phyloP scores from a whole-genome alignment of 2,113 vertebrate genomes.

The Cheirogaleus medius region DNA sequence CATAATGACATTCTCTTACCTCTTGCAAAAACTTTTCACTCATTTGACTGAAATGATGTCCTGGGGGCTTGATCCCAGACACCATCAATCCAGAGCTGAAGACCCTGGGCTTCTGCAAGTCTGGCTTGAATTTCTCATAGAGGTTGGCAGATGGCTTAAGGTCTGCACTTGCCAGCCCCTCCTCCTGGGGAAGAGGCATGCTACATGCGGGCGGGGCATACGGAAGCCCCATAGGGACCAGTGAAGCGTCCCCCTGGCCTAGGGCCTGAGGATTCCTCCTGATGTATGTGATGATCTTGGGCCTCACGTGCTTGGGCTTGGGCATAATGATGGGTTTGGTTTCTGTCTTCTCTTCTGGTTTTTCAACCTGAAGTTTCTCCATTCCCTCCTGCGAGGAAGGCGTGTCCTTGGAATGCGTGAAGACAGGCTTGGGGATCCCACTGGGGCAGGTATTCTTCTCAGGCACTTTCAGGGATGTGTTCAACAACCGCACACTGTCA shows the following conservation, averaged over 20 bases:
- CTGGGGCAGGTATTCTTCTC: constrained; percentile 86
- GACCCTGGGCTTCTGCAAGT: constrained; percentile 90
- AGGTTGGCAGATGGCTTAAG: constrained; percentile 84
- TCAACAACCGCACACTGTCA: constrained; percentile 81
- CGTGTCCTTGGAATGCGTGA: constrained; percentile 83
- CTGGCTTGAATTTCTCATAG: constrained; percentile 92
- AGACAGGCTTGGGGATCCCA: constrained; percentile 90
- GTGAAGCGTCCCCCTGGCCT: constrained; percentile 81
- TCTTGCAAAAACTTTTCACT: constrained; percentile 91
- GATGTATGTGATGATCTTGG: constrained; percentile 98
- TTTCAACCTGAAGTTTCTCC: constrained; percentile 82
- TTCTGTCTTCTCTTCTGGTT: constrained; percentile 83
- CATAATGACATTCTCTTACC: constrained; percentile 81
- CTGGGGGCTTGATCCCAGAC: constrained; percentile 88
- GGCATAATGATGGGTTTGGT: constrained; percentile 85
- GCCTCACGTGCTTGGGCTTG: constrained; percentile 93
- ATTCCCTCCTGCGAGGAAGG: constrained; percentile 60
- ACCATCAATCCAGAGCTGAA: constrained; percentile 86
- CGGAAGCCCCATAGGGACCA: constrained; percentile 83
- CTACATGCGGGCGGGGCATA: constrained; percentile 80
- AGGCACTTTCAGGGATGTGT: constrained; percentile 85
- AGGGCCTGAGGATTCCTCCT: constrained; percentile 89
- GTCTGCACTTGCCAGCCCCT: constrained; percentile 80
- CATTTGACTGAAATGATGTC: constrained; percentile 85
- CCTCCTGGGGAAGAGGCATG: constrained; percentile 83